Evolutionary conservation across 2,888 invertebrate genomes (phyloP), one percentile per base, ranked within the genome.

Genomic region (Adela reaumurella): DNA sequence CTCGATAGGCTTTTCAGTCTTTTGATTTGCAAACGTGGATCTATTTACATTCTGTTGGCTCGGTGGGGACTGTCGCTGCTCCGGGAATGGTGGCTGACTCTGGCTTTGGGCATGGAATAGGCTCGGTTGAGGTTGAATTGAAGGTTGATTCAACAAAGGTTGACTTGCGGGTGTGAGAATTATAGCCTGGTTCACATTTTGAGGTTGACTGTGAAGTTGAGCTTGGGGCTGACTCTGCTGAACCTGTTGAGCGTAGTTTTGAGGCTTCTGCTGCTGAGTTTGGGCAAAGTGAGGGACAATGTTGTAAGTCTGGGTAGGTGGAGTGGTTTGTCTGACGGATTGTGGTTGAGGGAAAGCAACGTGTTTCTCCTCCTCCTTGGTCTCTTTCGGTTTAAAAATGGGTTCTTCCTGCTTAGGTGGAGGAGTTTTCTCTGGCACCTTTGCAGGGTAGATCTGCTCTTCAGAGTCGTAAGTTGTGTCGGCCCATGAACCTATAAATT

Each of bases 401-500:
- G 60, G 59, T 8, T 60, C 59, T 41, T 61, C 61, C 19, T 51
- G 49, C 49, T 58, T 59, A 2, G 52, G 46, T 18, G 64, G 57
- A 47, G 57, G 46, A 29, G 56, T 55, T 48, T 62, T 53, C 10
- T 29, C 20, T 35, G 49, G 53, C 14, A 14, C 11, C 35, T 35
- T 35, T 11, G 8, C 3, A 11, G 35, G 4, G 14, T 14, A 14
- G n/a, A 3, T 35, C 43, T 51, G 51, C 24, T 53, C 35, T 3
- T 35, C 35, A 35, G 50, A 2, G 46, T 81, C 81, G 56, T 71
- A 76, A 28, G 74, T 57, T 19, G 63, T 68, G 52, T 81, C 81
- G 28, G 81, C 80, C 81, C 81, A 81, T 1, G 79, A 76, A 41
- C 74, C 61, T 14, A 66, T 62, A 52, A 65, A 69, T 59, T 74